Evolutionary conservation across 2,797 vertebrate genomes (phyloP), one percentile per base, ranked within the genome.

Genomic region (Tangara arthus): DNA sequence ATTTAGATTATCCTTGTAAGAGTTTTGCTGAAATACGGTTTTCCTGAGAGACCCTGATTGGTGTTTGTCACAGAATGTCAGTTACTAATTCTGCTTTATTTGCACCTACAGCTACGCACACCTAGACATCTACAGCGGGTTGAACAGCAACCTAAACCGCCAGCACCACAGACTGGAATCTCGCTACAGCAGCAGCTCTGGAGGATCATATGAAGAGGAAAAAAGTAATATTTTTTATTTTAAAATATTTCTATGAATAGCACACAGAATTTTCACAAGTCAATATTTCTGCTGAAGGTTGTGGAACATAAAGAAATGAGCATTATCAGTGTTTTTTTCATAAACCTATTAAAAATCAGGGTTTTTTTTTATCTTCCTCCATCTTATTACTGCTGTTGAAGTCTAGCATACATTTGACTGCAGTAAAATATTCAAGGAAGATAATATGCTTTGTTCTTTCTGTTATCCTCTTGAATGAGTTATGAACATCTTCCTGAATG

Each of bases 171-270:
- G 99, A 32, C 98, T 99, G 90, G 99, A 99, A 82, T 99, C 99
- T 73, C 99, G 99, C 73, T 99, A 99, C 97, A 99, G 99, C 97
- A 99, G 99, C 98, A 99, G 99, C 97, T 99, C 99, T 52, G 99
- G 99, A 96, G 99, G 99, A 81, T 99, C 99, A n/a, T 99, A 99
- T 7, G 99, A 99, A 96, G 99, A 99, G 92, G 99, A 99, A 96
- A 99, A 99, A 98, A 98, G 99, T 99, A 98, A 97, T 97, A 20
- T 50, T 55, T 80, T 64, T 88, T 52, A 66, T 92, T 82, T 85
- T 19, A 75, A 61, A 90, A 44, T 90, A 83, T 55, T 65, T 91
- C 6, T 85, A 0, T 73, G 13, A 22, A 15, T 75, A 60, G 21
- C 50, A 66, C n/a, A 11, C 15, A 47, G 27, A 20, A 22, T 39